Evolutionary conservation across 2,113 vertebrate genomes (phyloP).

Genomic region (Grus americana): DNA sequence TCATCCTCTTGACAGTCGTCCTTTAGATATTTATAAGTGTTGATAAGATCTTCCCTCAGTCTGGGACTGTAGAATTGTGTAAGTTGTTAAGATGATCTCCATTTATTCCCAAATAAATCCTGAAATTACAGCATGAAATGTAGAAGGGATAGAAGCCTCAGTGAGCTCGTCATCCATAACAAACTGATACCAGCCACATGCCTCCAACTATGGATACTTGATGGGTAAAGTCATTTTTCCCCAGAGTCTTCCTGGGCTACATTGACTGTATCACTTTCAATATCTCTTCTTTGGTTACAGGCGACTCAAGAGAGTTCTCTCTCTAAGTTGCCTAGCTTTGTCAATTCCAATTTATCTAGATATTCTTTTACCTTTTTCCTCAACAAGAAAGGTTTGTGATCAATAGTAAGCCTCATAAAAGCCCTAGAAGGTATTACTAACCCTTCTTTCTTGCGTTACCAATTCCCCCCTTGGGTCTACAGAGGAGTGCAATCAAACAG

Average conservation of each 20-base stretch:
- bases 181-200: slow-evolving; percentile 17
- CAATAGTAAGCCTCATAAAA: slow-evolving; percentile 36
- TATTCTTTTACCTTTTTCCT: slow-evolving; percentile 73
- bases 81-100: neutral
- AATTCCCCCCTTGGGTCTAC: neutral
- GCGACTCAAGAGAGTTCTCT: slow-evolving; percentile 63
- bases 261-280: slow-evolving; percentile 74
- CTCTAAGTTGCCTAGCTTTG: slow-evolving; percentile 71
- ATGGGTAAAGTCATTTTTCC: slow-evolving; percentile 67
- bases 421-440: slow-evolving; percentile 41
- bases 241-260: neutral
- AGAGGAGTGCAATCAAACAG: neutral
- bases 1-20: too few relatives aligned
- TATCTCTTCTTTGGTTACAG: slow-evolving; percentile 75
- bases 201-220: slow-evolving; percentile 16
- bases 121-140: neutral
- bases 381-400: slow-evolving; percentile 67
- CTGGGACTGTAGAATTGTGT: neutral
- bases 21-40: too few relatives aligned
- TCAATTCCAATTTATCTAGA: slow-evolving; percentile 78
- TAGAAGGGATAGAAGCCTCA: neutral
- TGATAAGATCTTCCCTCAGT: too few relatives aligned
- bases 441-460: slow-evolving; percentile 6
- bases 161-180: neutral
- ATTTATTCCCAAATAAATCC: neutral